Evolutionary conservation across 2,113 vertebrate genomes (phyloP).

Genomic region (Crotalus tigris): DNA sequence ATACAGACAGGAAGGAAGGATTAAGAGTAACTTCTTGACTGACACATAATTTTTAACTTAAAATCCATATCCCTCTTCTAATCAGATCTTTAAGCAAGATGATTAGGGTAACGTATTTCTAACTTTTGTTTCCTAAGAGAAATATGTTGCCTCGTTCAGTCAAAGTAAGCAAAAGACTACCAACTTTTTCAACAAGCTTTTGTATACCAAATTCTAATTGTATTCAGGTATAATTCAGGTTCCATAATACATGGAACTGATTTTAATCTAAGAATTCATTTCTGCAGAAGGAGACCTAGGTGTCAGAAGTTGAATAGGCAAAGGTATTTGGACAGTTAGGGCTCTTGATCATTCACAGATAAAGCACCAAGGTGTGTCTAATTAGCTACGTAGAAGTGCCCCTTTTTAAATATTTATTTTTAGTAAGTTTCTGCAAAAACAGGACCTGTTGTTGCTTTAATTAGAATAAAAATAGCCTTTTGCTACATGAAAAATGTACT

Average conservation of each 20-base stretch:
- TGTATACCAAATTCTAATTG: slow-evolving; percentile 7
- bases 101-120: not conserved
- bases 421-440: not conserved
- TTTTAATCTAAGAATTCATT: not conserved
- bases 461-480: not conserved
- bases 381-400: not conserved
- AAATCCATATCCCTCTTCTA: slow-evolving; percentile 33
- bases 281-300: not conserved
- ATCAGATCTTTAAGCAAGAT: not conserved
- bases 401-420: not conserved
- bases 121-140: not conserved
- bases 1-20: slow-evolving; percentile 49
- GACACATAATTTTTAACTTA: slow-evolving; percentile 28
- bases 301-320: not conserved
- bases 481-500: not conserved
- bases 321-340: not conserved
- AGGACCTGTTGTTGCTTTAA: not conserved
- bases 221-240: not conserved
- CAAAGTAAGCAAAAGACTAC: slow-evolving; percentile 10
- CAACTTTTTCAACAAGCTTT: not conserved
- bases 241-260: not conserved
- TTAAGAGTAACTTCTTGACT: slow-evolving; percentile 36
- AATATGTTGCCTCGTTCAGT: slow-evolving; percentile 10
- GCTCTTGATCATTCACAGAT: not conserved
- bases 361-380: not conserved